Base-by-base conservation (phyloP, 2,113 vertebrate species). In the Raja brachyura region DNA sequence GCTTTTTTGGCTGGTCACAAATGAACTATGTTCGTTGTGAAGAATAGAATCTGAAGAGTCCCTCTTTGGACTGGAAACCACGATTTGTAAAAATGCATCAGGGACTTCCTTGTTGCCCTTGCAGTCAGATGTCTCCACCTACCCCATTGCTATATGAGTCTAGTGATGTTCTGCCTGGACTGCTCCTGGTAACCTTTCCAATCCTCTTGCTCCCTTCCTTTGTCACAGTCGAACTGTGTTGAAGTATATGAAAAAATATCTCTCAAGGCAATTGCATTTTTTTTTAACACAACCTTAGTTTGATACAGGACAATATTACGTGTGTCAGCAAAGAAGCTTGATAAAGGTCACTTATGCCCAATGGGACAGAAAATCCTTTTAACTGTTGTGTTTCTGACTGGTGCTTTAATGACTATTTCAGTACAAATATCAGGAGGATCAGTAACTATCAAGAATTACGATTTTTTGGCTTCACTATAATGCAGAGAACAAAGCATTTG, bases 321-420 rank as follows among this genome's bases (percentile, higher is more conserved):
- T 28, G 68, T 93, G 68, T 74, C 92, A 93, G 68, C 8, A 13
- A 59, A 61, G 54, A 20, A 25, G 59, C 25, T 63, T 93, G 75
- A 63, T 78, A 93, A 93, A 93, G 56, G 93, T 78, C 93, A 93
- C 31, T 18, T 93, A 33, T 79, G 93, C 75, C 93, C 93, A 93
- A 31, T 3, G 59, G 39, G 93, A 79, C 75, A 79, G 76, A 93
- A 93, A 79, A 93, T 33, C 59, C 93, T 79, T 75, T 78, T 93
- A 61, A 63, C 93, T n/a, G 33, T 61, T 78, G 74, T 75, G 93
- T 59, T 93, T 78, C 56, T 93, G 93, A 79, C 54, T 0, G 78
- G 56, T 79, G 25, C 79, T 78, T 93, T 88, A 88, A 88, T 88
- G 83, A 13, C 56, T 63, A 63, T 66, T 88, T 88, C 59, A 88